Evolutionary conservation across 2,797 vertebrate genomes (phyloP), one percentile per base, ranked within the genome.

Genomic region (Emys orbicularis): DNA sequence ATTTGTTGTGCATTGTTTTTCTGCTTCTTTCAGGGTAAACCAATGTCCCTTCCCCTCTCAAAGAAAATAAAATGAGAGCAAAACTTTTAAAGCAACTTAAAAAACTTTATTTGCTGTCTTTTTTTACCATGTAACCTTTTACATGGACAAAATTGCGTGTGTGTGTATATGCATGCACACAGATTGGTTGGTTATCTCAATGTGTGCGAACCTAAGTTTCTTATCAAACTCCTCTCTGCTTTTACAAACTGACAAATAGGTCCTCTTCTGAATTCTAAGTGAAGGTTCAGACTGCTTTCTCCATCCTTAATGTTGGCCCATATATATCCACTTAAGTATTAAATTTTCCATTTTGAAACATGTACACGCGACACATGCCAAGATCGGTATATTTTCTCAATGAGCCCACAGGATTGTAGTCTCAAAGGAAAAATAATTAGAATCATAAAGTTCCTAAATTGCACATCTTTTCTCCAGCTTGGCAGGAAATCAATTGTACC

Each of bases 401-500:
- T 19, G 79, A 90, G n/a, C 93, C 31, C 54, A 86, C 31, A 95
- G 49, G 95, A 90, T 93, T 88, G 85, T 16, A 89, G n/a, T 52
- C 49, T 93, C 89, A 91, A 79, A 7, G 19, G 37, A 87, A 93
- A 94, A 95, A 88, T 92, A 83, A 88, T 84, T 44, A 37, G 49
- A 81, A 72, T 81, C 21, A 5, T 81, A 74, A 94, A 90, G 76
- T 47, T 94, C 52, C 31, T 82, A 94, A 95, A 83, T 37, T 59
- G 61, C 56, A 41, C 41, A 89, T 89, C 49, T 41, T 93, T 94
- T 83, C 80, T 96, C 79, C 80, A 3, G 2, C 52, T 92, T 97
- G 87, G 16, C 80, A 86, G 77, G 59, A 49, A 83, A 89, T 84
- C 47, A 90, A 2, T 61, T 61, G 1, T 59, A 50, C 65, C 5